Evolutionary conservation across 2,797 vertebrate genomes (phyloP), one percentile per base, ranked within the genome.

Genomic region (Phoxinus dragarum): DNA sequence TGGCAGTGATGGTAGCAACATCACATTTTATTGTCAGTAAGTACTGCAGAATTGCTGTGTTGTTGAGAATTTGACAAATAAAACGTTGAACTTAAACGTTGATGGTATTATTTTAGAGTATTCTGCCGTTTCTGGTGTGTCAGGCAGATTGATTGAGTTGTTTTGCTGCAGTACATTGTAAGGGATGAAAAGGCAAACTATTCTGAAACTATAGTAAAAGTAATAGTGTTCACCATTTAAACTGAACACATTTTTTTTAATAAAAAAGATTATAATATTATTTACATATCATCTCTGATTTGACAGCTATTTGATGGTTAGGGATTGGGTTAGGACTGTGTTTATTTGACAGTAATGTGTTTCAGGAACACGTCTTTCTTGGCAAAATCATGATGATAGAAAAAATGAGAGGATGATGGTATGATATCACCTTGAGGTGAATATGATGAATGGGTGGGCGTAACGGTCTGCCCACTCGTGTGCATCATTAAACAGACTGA

Each of bases 381-480:
- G 72, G 19, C 10, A 38, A 76, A 76, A 36, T 12, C 2, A 23
- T 12, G 10, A 19, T 54, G 36, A 36, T 7, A 10, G 56, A 52
- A 40, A 77, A 54, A 56, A 77, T n/a, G 3, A 40, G 74, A 19
- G 34, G 52, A 34, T 52, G 27, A 75, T 75, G 73, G 14, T n/a
- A 42, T 61, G 54, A 64, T 52, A 78, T 84, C 86, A 86, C 81
- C 81, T 88, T 84, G 86, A 88, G 86, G 75, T 75, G 75, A 85
- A 86, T 86, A 84, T 86, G 78, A 82, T 71, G 81, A 88, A 88
- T 86, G 44, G 54, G 82, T 47, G 81, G 86, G 84, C 19, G 36
- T 75, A 79, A 42, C 8, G 40, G 42, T 23, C 68, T 67, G 56
- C 67, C 69, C 42, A 3, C 66, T 84, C 16, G 27, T 83, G 74